Percentiles rank a stretch among this genome's conserved stretches.
Evolutionary conservation across 2,113 vertebrate species (phyloP).

Genomic region (Condylura cristata): DNA sequence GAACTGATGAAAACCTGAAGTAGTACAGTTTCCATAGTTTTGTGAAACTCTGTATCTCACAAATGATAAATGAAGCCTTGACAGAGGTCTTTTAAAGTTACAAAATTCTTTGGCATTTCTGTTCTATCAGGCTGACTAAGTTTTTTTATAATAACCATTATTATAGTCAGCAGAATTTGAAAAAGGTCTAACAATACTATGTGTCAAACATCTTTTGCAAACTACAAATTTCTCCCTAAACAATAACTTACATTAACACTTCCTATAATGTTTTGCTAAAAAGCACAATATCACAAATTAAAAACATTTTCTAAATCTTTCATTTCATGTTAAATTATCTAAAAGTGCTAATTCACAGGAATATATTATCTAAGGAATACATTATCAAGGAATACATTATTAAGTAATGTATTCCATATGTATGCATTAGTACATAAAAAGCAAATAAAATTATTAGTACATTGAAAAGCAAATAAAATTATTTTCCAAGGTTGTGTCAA

Average conservation of each 20-base stretch:
- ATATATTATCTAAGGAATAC: not conserved
- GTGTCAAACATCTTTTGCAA: not conserved
- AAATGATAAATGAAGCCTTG: not conserved
- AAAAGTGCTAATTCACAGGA: not conserved
- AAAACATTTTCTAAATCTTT: not conserved
- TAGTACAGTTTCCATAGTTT: slow-evolving; percentile 50
- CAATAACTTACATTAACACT: not conserved
- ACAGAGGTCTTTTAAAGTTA: not conserved
- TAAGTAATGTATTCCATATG: not conserved
- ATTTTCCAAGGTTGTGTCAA: not conserved
- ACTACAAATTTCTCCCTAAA: not conserved
- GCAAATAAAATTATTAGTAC: slow-evolving; percentile 24
- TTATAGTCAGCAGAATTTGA: slow-evolving; percentile 23
- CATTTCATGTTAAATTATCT: slow-evolving; percentile 12
- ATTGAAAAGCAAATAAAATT: slow-evolving; percentile 34
- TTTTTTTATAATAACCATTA: slow-evolving; percentile 8
- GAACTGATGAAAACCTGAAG: slow-evolving; percentile 51
- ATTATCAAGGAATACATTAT: not conserved
- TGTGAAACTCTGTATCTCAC: slow-evolving; percentile 51
- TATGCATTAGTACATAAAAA: not conserved
- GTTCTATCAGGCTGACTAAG: slow-evolving; percentile 26
- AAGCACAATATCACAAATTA: not conserved
- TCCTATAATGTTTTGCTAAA: not conserved
- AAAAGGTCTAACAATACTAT: not conserved
- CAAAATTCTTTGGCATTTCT: not conserved